These are phyloP conservation scores for Sander lucioperca DNA, from an alignment of 2,113 vertebrate species.

Conservation along the genomic window DNA sequence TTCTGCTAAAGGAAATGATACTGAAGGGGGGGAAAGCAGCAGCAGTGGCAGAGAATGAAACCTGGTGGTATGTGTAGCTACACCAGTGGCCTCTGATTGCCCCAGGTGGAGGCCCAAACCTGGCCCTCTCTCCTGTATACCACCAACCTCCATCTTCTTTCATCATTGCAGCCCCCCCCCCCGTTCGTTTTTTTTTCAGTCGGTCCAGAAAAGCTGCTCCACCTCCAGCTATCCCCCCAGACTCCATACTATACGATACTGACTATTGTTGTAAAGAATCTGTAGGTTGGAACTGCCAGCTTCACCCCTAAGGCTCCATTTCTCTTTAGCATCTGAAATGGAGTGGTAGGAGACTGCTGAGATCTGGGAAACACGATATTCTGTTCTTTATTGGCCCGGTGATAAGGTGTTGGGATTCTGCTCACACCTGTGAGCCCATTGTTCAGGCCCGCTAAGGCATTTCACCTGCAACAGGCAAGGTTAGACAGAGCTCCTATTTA, in stretches of 20 bases:
- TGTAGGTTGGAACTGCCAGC: conserved; percentile 52
- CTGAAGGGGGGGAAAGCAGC: not conserved
- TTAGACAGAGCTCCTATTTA: conserved; percentile 70
- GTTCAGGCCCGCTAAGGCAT: conserved; percentile 69
- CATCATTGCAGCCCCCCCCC: conserved; percentile 22
- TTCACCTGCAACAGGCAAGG: conserved; percentile 77
- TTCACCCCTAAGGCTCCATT: conserved; percentile 68
- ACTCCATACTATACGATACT: conserved; percentile 63
- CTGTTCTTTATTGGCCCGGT: conserved; percentile 72
- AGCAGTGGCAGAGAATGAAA: conserved; percentile 13
- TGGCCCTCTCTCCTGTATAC: conserved; percentile 43
- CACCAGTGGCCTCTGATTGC: conserved; percentile 56
- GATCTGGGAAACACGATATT: conserved; percentile 78
- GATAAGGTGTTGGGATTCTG: conserved; percentile 80
- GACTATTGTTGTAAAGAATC: conserved; percentile 74
- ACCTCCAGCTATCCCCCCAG: conserved; percentile 50
- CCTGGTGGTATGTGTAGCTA: conserved; percentile 38
- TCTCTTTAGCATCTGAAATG: conserved; percentile 64
- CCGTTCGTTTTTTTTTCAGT: conserved; percentile 52
- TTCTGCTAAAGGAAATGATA: conserved; percentile 40
- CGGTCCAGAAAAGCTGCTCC: conserved; percentile 55
- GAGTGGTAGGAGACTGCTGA: conserved; percentile 58
- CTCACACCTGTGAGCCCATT: conserved; percentile 83
- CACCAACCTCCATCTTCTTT: conserved; percentile 51
- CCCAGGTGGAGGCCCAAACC: conserved; percentile 65